These are phyloP conservation scores for Solenopsis fugax DNA, from an alignment of 1,140 invertebrate genomes.

Conservation along the genomic window DNA sequence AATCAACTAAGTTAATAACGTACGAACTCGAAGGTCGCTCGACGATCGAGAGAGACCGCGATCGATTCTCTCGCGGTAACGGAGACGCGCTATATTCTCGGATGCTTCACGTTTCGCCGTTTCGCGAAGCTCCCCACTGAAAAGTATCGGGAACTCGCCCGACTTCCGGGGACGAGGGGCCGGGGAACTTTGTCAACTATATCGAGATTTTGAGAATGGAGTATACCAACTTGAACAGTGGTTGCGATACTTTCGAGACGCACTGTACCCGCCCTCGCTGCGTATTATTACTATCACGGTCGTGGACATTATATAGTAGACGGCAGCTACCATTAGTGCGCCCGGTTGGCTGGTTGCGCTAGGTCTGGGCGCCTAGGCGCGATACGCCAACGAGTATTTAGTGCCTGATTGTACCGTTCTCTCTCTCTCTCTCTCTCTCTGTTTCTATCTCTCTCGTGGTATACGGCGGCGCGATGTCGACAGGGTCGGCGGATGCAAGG, in stretches of 20 bases:
- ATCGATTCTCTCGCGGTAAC: neutral
- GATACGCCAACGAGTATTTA: slow-evolving; percentile 73
- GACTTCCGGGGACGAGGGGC: neutral
- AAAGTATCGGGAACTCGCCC: neutral
- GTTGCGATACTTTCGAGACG: slow-evolving; percentile 42
- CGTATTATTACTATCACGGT: slow-evolving; percentile 65
- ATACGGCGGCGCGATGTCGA: slow-evolving; percentile 36
- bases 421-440: slow-evolving; percentile 15
- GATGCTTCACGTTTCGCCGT: neutral
- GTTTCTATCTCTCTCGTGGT: neutral
- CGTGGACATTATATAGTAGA: slow-evolving; percentile 62
- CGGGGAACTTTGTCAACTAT: neutral
- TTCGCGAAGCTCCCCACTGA: neutral
- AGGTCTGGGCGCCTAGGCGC: slow-evolving; percentile 57
- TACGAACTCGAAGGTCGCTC: neutral
- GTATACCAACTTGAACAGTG: neutral
- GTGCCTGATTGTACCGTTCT: slow-evolving; percentile 64
- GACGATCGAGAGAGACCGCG: neutral
- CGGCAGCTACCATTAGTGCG: slow-evolving; percentile 62
- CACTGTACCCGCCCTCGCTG: slow-evolving; percentile 56
- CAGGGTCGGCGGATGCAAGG: neutral
- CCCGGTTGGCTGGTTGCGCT: slow-evolving; percentile 49
- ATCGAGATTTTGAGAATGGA: neutral
- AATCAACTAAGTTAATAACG: neutral
- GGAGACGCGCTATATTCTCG: neutral